Evolutionary conservation across 2,797 vertebrate species (phyloP).

Genomic region (Merluccius polli): DNA sequence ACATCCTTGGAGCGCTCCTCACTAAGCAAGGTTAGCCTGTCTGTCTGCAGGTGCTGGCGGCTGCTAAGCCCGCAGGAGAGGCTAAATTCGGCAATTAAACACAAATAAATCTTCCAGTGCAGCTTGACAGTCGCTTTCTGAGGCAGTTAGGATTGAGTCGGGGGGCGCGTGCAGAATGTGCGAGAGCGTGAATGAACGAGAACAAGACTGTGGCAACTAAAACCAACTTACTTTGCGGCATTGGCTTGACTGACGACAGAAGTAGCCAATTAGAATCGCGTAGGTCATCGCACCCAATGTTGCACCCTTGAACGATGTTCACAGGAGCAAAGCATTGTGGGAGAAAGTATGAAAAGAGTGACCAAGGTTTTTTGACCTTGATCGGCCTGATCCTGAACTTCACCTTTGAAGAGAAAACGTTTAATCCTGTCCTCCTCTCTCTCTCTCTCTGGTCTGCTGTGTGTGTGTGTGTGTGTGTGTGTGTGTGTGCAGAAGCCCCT

Average conservation of each 20-base stretch:
- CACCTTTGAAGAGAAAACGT: neutral
- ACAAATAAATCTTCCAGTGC: conserved; percentile 71
- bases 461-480: neutral
- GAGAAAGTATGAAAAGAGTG: neutral
- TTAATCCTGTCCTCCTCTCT: neutral
- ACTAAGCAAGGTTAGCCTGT: conserved; percentile 68
- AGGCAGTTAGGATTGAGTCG: conserved; percentile 64
- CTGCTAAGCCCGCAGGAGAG: conserved; percentile 62
- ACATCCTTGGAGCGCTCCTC: conserved; percentile 71
- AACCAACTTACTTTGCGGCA: neutral
- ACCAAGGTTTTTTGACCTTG: neutral
- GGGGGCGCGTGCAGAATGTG: conserved; percentile 56
- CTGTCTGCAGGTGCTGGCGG: conserved; percentile 58
- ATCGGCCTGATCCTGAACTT: neutral
- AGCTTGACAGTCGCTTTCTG: conserved; percentile 64
- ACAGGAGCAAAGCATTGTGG: neutral
- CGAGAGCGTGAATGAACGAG: conserved; percentile 51
- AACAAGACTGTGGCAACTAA: conserved; percentile 38
- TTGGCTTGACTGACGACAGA: neutral
- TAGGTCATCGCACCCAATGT: neutral
- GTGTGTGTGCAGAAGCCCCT: no score
- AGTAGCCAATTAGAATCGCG: neutral
- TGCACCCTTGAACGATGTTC: neutral
- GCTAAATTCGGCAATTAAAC: conserved; percentile 75
- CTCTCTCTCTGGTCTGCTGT: neutral